These are phyloP conservation scores for Ditula angustiorana DNA, from an alignment of 2,888 invertebrate genomes.

Conservation along the genomic window DNA sequence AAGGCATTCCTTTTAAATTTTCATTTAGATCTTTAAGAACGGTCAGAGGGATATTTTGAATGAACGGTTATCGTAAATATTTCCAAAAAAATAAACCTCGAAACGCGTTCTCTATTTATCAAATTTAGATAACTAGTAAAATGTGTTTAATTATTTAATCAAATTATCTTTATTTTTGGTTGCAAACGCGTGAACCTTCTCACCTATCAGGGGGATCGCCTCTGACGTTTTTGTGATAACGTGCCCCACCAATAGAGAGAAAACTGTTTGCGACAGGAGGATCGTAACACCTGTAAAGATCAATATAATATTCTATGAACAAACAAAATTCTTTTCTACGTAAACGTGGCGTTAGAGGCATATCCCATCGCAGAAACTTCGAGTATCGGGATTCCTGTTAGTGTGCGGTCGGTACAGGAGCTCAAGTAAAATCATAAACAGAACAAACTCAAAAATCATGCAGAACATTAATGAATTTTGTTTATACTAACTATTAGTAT, in stretches of 20 bases:
- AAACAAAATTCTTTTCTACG: slow-evolving; percentile 66
- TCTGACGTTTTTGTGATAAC: slow-evolving; percentile 99
- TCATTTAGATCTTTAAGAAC: slow-evolving; percentile 68
- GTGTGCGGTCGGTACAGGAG: slow-evolving; percentile 82
- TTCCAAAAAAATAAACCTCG: slow-evolving; percentile 67
- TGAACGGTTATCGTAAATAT: slow-evolving; percentile 11
- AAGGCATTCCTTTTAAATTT: slow-evolving; percentile 71
- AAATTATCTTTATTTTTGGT: slow-evolving; percentile 48
- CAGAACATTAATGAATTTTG: slow-evolving; percentile 67
- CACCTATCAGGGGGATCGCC: slow-evolving; percentile 99
- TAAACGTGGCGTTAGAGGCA: slow-evolving; percentile 41
- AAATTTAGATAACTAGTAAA: slow-evolving; percentile 58
- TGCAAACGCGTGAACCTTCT: slow-evolving; percentile 68
- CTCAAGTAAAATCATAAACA: slow-evolving; percentile 81
- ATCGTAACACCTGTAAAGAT: slow-evolving; percentile 98
- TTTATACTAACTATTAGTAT: slow-evolving; percentile 55
- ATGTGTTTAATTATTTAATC: slow-evolving; percentile 52
- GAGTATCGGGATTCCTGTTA: slow-evolving; percentile 57
- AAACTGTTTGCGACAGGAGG: slow-evolving; percentile 99
- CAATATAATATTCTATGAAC: slow-evolving; percentile 79
- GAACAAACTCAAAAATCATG: slow-evolving; percentile 76
- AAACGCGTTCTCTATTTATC: slow-evolving; percentile 56
- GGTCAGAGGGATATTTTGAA: slow-evolving; percentile 73
- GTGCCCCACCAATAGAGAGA: slow-evolving; percentile 99
- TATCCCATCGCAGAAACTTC: slow-evolving; percentile 41